These are phyloP conservation scores for Xanthia togata DNA, from an alignment of 2,888 invertebrate genomes.

Conservation along the genomic window DNA sequence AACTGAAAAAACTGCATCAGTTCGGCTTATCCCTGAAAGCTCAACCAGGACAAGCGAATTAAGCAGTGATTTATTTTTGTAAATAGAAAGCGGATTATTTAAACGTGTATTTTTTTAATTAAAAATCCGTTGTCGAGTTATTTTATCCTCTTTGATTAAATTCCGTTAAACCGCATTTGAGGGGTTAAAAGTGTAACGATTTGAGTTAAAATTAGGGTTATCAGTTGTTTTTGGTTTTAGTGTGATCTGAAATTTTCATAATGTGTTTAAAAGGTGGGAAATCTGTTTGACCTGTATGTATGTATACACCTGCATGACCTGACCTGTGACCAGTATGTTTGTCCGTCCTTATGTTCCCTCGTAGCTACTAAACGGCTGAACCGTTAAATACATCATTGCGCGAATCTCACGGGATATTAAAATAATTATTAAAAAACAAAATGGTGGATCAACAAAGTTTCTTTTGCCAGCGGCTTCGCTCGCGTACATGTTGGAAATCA, in stretches of 20 bases:
- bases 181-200: constrained; percentile 23
- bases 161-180: constrained; percentile 58
- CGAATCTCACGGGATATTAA: no score
- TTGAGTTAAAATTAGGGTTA: constrained; percentile 14
- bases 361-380: no score
- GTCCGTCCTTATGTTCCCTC: no score
- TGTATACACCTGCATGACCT: no score
- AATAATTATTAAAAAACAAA: no score
- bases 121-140: constrained; percentile 62
- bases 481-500: no score
- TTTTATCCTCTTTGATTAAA: constrained; percentile 70
- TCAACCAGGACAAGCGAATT: constrained; percentile 29
- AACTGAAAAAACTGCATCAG: constrained; percentile 30
- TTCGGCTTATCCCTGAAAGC: constrained; percentile 24
- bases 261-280: background rate
- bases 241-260: background rate
- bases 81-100: constrained; percentile 50
- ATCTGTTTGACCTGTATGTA: no score
- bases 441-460: no score
- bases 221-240: background rate
- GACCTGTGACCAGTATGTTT: no score
- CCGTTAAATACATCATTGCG: no score
- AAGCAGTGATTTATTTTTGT: constrained; percentile 47
- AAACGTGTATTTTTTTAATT: constrained; percentile 68
- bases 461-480: no score